Conservation (phyloP, 2,113 vertebrate genomes). For the Amphiprion percula region DNA sequence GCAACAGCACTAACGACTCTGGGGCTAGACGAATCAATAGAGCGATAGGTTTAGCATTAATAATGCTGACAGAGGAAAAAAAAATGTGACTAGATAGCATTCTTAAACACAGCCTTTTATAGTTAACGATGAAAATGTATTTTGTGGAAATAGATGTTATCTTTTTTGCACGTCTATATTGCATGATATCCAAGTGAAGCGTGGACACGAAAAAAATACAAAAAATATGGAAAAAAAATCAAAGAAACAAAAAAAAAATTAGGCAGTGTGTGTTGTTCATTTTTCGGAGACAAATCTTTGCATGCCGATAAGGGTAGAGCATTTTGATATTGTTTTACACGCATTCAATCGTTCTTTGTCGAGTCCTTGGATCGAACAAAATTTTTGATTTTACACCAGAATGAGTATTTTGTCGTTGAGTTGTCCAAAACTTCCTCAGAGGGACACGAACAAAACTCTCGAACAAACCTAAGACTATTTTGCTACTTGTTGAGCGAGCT, state of each 20-base stretch:
- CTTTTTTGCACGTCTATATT: conserved; percentile 90
- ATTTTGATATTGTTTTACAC: conserved; percentile 80
- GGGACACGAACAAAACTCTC: conserved; percentile 62
- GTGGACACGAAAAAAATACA: conserved; percentile 71
- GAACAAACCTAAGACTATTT: conserved; percentile 75
- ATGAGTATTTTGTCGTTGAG: conserved; percentile 51
- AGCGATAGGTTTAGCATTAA: conserved; percentile 81
- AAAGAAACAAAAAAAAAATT: conserved; percentile 74
- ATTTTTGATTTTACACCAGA: conserved; percentile 48
- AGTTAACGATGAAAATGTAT: conserved; percentile 86
- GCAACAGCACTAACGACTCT: conserved; percentile 77
- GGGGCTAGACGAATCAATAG: conserved; percentile 78
- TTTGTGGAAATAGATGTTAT: conserved; percentile 90
- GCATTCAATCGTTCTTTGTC: conserved; percentile 69
- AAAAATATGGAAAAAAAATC: conserved; percentile 41
- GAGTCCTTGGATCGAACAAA: conserved; percentile 59
- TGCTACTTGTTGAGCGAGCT: conserved; percentile 69
- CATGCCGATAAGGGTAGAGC: conserved; percentile 83
- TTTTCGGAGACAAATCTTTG: conserved; percentile 82
- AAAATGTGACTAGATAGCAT: conserved; percentile 86
- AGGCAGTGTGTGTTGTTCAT: conserved; percentile 81
- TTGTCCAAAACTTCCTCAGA: conserved; percentile 59
- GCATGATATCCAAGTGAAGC: conserved; percentile 88
- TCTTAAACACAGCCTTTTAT: conserved; percentile 88
- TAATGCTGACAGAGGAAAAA: conserved; percentile 69